Conservation (phyloP, 2,113 vertebrate genomes). For the Strix uralensis region DNA sequence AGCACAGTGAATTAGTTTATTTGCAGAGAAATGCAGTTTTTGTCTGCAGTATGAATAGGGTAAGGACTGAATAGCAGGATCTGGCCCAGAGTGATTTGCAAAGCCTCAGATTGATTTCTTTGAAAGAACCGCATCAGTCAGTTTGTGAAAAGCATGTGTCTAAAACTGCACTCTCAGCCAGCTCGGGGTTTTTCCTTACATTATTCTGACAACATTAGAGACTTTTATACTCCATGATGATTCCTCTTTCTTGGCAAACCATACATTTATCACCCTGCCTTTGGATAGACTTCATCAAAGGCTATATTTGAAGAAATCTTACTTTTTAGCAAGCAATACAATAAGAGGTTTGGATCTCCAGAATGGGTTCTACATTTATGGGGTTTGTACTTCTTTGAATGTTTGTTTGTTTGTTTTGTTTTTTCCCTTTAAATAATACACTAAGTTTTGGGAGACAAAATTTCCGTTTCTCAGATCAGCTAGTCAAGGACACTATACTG, state of each 20-base stretch:
- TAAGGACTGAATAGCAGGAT: constrained; percentile 15
- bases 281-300: background rate
- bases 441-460: background rate
- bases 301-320: constrained; percentile 7
- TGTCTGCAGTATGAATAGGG: background rate
- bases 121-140: background rate
- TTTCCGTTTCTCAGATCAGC: background rate
- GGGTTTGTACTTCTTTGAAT: background rate
- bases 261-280: constrained; percentile 32
- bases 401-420: no score
- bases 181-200: constrained; percentile 1
- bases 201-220: constrained; percentile 1
- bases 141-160: constrained; percentile 13
- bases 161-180: constrained; percentile 33
- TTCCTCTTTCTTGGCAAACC: constrained; percentile 42
- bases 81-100: constrained; percentile 23
- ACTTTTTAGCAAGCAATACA: background rate
- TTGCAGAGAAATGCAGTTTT: background rate
- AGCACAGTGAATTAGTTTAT: background rate
- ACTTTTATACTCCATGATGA: constrained; percentile 15
- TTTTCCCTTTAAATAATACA: background rate
- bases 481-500: background rate
- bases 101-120: constrained; percentile 14
- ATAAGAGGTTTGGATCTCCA: background rate
- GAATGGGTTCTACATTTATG: background rate